Conservation (phyloP, 2,888 invertebrate species). For the Stenolophus ochropezus region DNA sequence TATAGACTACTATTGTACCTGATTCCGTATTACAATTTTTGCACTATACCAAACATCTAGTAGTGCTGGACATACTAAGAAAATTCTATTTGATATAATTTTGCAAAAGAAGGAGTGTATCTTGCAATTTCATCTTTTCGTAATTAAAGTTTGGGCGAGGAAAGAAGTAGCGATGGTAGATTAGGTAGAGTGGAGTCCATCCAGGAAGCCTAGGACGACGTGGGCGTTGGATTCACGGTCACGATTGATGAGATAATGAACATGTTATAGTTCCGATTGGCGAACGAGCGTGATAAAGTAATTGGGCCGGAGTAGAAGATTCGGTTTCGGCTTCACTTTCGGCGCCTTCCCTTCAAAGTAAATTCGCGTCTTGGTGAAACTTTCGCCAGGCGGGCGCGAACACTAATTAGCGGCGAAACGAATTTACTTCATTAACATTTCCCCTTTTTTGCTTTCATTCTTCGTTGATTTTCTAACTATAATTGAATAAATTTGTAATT, state of each 20-base stretch:
- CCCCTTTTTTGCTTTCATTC: constrained; percentile 56
- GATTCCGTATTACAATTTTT: no score
- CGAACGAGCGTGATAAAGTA: constrained; percentile 40
- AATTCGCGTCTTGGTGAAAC: constrained; percentile 37
- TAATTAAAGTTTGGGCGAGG: background rate
- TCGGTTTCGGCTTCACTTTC: constrained; percentile 29
- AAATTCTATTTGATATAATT: no score
- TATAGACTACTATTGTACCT: no score
- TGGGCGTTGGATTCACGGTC: constrained; percentile 24
- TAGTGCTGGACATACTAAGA: no score
- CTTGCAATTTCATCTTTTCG: background rate
- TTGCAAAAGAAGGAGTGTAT: background rate
- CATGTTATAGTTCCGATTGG: constrained; percentile 56
- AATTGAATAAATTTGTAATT: constrained; percentile 60
- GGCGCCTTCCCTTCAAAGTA: constrained; percentile 37
- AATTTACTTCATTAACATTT: constrained; percentile 59
- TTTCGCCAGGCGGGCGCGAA: constrained; percentile 45
- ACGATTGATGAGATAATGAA: constrained; percentile 54
- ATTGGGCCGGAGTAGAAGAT: constrained; percentile 22
- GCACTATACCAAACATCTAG: no score
- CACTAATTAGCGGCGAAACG: constrained; percentile 57
- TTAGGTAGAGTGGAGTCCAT: background rate
- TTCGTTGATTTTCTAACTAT: constrained; percentile 60
- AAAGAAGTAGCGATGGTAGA: background rate
- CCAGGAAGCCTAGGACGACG: background rate